Evolutionary conservation across 2,888 invertebrate genomes (phyloP).

Genomic region (Tenthredo scrophulariae): DNA sequence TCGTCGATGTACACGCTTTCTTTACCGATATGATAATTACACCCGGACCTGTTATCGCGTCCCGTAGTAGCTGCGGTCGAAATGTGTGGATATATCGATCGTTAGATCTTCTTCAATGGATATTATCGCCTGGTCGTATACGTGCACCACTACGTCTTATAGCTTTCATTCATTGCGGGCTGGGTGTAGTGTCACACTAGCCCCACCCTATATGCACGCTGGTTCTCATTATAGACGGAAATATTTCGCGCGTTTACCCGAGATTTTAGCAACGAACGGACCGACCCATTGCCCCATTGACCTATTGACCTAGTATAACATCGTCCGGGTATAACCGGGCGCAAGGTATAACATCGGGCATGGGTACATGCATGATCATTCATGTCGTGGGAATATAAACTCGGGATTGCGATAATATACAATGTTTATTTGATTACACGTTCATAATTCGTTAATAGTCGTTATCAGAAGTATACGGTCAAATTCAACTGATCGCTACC

Average conservation of each 20-base stretch:
- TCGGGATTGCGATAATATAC: not conserved
- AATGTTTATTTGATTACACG: not conserved
- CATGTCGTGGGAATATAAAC: no score
- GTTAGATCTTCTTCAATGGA: no score
- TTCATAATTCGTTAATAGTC: not conserved
- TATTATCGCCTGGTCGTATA: no score
- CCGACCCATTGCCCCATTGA: constrained; percentile 16
- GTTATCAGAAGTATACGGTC: constrained; percentile 86
- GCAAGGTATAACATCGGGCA: no score
- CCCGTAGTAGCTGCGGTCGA: no score
- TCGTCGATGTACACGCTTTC: not conserved
- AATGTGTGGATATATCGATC: no score
- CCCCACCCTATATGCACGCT: not conserved
- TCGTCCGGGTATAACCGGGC: not conserved
- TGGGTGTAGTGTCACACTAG: not conserved
- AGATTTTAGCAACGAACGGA: not conserved
- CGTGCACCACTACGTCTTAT: no score
- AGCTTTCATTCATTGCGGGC: no score
- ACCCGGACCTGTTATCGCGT: not conserved
- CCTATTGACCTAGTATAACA: constrained; percentile 25
- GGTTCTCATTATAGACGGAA: not conserved
- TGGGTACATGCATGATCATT: no score
- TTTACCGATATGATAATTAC: not conserved
- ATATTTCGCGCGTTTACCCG: not conserved
- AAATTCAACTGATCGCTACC: constrained; percentile 83